Conservation (phyloP, 2,888 invertebrate genomes). For the Sesia bembeciformis region DNA sequence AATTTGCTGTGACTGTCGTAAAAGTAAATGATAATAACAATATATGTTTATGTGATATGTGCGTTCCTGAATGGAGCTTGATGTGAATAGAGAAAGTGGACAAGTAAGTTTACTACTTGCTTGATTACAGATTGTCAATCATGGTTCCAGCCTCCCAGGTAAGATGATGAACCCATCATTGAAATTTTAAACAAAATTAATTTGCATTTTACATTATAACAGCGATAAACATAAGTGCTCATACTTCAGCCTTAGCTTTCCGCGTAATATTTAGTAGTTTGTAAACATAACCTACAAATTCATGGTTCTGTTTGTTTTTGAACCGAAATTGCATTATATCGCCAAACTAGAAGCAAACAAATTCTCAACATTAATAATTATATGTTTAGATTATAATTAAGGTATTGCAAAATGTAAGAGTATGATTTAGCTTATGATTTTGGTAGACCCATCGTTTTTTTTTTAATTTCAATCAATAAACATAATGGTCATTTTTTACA, state of each 20-base stretch:
- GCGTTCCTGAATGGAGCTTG: slow-evolving; percentile 9
- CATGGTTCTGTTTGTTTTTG: not conserved
- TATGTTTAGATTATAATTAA: too few species aligned
- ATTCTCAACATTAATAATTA: too few species aligned
- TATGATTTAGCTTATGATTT: too few species aligned
- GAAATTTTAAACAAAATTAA: not conserved
- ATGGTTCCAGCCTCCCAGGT: slow-evolving; percentile 21
- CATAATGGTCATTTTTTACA: too few species aligned
- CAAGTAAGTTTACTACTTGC: slow-evolving; percentile 32
- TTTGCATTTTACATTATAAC: too few species aligned
- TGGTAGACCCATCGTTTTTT: too few species aligned
- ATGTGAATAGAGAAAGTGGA: slow-evolving; percentile 27
- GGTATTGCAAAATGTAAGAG: too few species aligned
- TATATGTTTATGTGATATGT: slow-evolving; percentile 31
- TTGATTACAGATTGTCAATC: slow-evolving; percentile 46
- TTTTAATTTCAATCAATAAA: too few species aligned
- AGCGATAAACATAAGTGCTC: too few species aligned
- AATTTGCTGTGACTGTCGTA: slow-evolving; percentile 24
- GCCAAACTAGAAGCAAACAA: too few species aligned
- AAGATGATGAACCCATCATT: slow-evolving; percentile 9
- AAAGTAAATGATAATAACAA: slow-evolving; percentile 21
- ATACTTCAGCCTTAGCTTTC: too few species aligned
- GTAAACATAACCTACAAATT: slow-evolving; percentile 69
- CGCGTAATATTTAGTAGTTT: slow-evolving; percentile 26
- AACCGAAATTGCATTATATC: too few species aligned